Evolutionary conservation across 2,888 invertebrate species (phyloP).

Genomic region (Gnatocerus cornutus): DNA sequence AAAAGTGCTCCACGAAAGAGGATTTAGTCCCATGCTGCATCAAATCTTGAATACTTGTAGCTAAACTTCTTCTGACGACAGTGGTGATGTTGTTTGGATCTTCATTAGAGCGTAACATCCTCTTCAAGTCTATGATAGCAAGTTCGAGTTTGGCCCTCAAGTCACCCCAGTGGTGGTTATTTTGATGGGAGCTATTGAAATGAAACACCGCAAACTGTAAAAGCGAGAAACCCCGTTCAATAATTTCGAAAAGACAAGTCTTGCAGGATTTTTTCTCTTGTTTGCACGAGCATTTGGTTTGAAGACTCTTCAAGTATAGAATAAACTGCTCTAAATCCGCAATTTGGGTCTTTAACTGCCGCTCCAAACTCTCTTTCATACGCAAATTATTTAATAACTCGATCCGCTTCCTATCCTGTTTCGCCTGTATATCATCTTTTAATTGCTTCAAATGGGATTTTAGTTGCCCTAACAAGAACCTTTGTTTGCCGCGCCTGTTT

Average conservation of each 20-base stretch:
- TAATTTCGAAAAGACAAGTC: slow-evolving; percentile 74
- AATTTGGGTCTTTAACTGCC: slow-evolving; percentile 93
- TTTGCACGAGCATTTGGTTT: slow-evolving; percentile 65
- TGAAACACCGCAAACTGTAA: slow-evolving; percentile 91
- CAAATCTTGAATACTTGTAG: slow-evolving; percentile 87
- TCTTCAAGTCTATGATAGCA: slow-evolving; percentile 81
- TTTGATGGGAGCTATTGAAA: slow-evolving; percentile 76
- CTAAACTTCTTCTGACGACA: slow-evolving; percentile 90
- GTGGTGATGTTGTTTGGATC: slow-evolving; percentile 14
- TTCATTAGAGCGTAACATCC: slow-evolving; percentile 77
- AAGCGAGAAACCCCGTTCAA: slow-evolving; percentile 87
- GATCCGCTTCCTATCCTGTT: slow-evolving; percentile 14
- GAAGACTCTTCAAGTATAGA: slow-evolving; percentile 85
- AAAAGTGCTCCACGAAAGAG: slow-evolving; percentile 59
- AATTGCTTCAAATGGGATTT: slow-evolving; percentile 91
- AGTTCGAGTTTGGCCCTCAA: slow-evolving; percentile 90
- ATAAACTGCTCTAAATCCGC: slow-evolving; percentile 95
- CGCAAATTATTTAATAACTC: slow-evolving; percentile 93
- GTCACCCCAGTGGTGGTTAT: slow-evolving; percentile 89
- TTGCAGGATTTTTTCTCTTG: slow-evolving; percentile 61
- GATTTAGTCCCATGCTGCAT: slow-evolving; percentile 91
- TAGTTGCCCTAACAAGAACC: slow-evolving; percentile 86
- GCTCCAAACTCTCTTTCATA: slow-evolving; percentile 93
- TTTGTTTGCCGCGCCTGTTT: slow-evolving; percentile 70
- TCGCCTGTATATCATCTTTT: slow-evolving; percentile 78